Percentiles rank a stretch among this genome's conserved stretches.
These are phyloP conservation scores for Sycophila sp. DNA, from an alignment of 1,140 invertebrate species.

Conservation along the genomic window DNA sequence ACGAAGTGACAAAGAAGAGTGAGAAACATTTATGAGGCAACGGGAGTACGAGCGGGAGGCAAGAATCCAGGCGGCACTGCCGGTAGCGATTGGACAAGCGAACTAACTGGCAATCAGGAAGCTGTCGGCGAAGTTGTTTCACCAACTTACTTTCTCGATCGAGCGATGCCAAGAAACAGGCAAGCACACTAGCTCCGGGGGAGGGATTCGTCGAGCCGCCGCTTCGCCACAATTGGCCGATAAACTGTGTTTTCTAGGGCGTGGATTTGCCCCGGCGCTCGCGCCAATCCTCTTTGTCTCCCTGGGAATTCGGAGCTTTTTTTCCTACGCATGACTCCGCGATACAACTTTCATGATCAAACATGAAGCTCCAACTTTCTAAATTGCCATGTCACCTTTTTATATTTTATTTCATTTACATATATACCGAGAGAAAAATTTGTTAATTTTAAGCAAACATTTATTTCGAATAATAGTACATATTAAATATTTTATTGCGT, in stretches of 20 bases:
- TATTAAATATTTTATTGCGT: no score
- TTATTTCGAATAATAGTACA: no score
- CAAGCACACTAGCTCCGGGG: no score
- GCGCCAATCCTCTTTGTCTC: neutral
- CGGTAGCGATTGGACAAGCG: slow-evolving; percentile 43
- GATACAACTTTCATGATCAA: no score
- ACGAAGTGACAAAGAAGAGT: neutral
- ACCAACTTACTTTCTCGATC: slow-evolving; percentile 48
- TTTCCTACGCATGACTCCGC: no score
- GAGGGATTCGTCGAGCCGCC: neutral
- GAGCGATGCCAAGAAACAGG: slow-evolving; percentile 45
- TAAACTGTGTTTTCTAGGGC: slow-evolving; percentile 17
- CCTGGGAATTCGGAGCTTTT: neutral
- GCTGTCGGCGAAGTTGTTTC: slow-evolving; percentile 53
- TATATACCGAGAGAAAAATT: no score
- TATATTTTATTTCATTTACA: no score
- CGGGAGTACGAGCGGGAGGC: slow-evolving; percentile 45
- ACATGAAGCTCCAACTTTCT: no score
- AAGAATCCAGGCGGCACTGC: no score
- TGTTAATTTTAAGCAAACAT: no score
- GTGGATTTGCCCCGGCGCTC: neutral
- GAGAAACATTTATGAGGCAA: neutral
- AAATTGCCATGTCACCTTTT: no score
- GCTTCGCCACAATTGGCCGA: slow-evolving; percentile 38
- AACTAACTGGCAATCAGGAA: slow-evolving; percentile 57